Conservation (phyloP, 2,797 vertebrate species). For the Tokudaia tokunoshimensis region DNA sequence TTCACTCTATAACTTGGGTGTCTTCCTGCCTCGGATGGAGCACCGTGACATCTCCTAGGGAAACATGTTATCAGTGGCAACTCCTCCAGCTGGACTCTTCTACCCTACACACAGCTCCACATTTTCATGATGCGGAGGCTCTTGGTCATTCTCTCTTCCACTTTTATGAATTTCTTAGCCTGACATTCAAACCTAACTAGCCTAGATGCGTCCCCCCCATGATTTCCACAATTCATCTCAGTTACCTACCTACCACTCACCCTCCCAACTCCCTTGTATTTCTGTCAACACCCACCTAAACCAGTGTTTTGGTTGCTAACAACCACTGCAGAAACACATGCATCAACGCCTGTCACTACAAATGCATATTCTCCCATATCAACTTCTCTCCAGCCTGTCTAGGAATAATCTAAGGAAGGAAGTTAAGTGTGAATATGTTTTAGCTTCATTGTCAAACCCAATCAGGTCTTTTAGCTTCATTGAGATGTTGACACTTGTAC, state of each 20-base stretch:
- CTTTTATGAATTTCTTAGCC: neutral
- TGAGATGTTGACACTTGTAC: neutral
- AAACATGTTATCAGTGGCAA: neutral
- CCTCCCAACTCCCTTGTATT: neutral
- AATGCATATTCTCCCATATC: neutral
- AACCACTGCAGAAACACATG: neutral
- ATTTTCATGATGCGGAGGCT: too few relatives aligned
- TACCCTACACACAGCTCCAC: neutral
- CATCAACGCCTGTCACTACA: neutral
- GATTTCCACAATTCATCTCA: neutral
- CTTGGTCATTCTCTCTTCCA: neutral
- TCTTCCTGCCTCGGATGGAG: neutral
- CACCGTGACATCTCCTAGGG: neutral
- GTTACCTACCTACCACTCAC: neutral
- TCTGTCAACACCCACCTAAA: neutral
- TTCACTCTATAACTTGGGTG: neutral
- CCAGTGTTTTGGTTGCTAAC: neutral
- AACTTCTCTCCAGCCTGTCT: neutral
- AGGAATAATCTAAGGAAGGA: constrained; percentile 9
- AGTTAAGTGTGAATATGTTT: constrained; percentile 30
- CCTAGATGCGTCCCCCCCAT: neutral
- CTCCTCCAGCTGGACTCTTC: neutral
- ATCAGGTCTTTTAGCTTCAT: constrained; percentile 11
- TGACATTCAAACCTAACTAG: neutral
- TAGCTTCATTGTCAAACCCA: constrained; percentile 43